Conservation (phyloP, 2,113 vertebrate species). For the Silurus asotus region DNA sequence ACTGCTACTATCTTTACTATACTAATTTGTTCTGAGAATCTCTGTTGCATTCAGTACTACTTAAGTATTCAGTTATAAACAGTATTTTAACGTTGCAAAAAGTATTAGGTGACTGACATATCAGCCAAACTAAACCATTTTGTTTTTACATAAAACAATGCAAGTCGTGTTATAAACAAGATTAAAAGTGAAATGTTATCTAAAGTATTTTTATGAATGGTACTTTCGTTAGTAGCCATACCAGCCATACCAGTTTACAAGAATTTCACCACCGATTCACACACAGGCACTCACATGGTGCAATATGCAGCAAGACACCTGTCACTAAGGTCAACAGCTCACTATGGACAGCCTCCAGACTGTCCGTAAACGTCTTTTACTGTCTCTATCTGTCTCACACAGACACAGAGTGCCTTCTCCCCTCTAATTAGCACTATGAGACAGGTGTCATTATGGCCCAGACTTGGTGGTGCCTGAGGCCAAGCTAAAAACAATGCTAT, state of each 20-base stretch:
- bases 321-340: conserved; percentile 56
- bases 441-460: conserved; percentile 53
- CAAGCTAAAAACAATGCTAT: conserved; percentile 39
- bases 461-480: conserved; percentile 46
- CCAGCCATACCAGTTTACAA: not conserved
- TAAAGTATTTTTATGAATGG: conserved; percentile 50
- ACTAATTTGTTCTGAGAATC: not conserved
- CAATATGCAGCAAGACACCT: conserved; percentile 58
- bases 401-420: conserved; percentile 39
- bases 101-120: not conserved
- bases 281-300: not conserved
- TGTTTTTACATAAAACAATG: not conserved
- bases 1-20: not conserved
- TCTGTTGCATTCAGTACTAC: not conserved
- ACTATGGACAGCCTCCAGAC: conserved; percentile 54
- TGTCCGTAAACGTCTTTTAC: conserved; percentile 21
- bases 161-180: not conserved
- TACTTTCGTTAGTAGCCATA: conserved; percentile 36
- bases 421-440: conserved; percentile 38
- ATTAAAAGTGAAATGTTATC: conserved; percentile 44
- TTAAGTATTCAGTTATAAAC: not conserved
- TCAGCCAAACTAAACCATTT: not conserved
- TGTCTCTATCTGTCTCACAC: conserved; percentile 28
- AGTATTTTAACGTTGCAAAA: not conserved
- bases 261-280: conserved; percentile 12